A percentile compares a stretch with the other conserved stretches of the same genome.
Evolutionary conservation across 2,888 invertebrate genomes (phyloP).

Genomic region (Euspilapteryx auroguttella): DNA sequence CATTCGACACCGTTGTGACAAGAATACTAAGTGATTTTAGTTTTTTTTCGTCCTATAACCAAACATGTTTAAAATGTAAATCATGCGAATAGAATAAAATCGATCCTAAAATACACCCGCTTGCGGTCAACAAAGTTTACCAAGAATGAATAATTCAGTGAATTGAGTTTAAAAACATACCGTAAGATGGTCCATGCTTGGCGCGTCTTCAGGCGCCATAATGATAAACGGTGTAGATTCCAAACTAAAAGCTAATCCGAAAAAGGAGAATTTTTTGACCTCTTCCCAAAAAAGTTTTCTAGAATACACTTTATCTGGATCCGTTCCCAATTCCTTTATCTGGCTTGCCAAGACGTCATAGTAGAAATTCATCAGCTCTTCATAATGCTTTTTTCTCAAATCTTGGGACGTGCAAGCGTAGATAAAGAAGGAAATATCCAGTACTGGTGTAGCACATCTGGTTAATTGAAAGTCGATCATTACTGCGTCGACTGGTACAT

Average conservation of each 20-base stretch:
- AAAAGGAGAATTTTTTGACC: slow-evolving; percentile 55
- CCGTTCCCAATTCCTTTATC: slow-evolving; percentile 62
- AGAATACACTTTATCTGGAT: slow-evolving; percentile 57
- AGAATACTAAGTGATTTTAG: no score
- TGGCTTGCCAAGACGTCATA: slow-evolving; percentile 54
- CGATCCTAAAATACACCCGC: no score
- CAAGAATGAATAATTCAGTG: no score
- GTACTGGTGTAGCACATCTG: slow-evolving; percentile 56
- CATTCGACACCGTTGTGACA: no score
- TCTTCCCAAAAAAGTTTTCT: slow-evolving; percentile 52
- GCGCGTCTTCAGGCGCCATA: slow-evolving; percentile 57
- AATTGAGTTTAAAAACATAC: no score
- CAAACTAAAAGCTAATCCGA: slow-evolving; percentile 62
- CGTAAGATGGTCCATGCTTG: no score
- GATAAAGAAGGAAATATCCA: slow-evolving; percentile 59
- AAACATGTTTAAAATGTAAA: no score
- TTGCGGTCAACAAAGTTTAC: no score
- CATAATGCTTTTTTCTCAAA: slow-evolving; percentile 59
- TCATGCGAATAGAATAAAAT: no score
- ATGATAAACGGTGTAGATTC: slow-evolving; percentile 63
- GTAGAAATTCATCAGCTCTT: slow-evolving; percentile 63
- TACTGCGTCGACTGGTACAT: slow-evolving; percentile 35
- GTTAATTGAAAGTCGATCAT: slow-evolving; percentile 73
- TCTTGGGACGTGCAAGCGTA: slow-evolving; percentile 64
- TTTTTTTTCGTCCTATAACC: no score